Conservation (phyloP, 2,113 vertebrate genomes). For the Triplophysa dalaica region DNA sequence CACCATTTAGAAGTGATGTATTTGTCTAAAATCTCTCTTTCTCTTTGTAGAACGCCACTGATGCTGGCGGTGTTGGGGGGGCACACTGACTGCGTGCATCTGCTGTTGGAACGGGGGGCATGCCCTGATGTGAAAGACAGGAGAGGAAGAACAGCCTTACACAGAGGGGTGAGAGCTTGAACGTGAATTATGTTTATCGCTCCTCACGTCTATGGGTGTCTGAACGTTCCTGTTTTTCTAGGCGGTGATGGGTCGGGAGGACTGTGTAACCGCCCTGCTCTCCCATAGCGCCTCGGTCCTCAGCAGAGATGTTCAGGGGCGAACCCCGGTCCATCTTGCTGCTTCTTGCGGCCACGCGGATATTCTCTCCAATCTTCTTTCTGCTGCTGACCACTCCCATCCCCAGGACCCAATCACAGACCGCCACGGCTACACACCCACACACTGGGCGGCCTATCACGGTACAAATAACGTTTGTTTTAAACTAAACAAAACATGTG, state of each 20-base stretch:
- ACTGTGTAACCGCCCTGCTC: constrained; percentile 87
- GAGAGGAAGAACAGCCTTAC: constrained; percentile 88
- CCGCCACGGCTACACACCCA: constrained; percentile 88
- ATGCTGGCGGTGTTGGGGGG: constrained; percentile 91
- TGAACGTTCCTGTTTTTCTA: constrained; percentile 54
- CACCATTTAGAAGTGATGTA: too few relatives aligned
- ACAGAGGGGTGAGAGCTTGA: constrained; percentile 82
- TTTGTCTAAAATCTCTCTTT: not conserved
- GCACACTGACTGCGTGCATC: constrained; percentile 90
- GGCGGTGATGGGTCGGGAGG: constrained; percentile 88
- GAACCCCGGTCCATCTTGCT: constrained; percentile 88
- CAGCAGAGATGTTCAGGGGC: constrained; percentile 89
- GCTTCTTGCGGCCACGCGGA: constrained; percentile 86
- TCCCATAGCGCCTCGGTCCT: constrained; percentile 89
- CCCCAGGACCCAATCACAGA: constrained; percentile 88
- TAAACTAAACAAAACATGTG: not conserved
- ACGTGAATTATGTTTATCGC: not conserved
- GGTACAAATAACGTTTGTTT: constrained; percentile 69
- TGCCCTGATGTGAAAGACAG: constrained; percentile 85
- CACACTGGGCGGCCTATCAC: constrained; percentile 95
- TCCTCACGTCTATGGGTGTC: not conserved
- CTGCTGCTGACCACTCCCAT: constrained; percentile 84
- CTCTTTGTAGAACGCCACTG: constrained; percentile 80
- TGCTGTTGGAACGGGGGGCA: constrained; percentile 91
- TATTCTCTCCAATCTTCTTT: constrained; percentile 82